These are phyloP conservation scores for Diphyllodes magnificus DNA, from an alignment of 2,113 vertebrate genomes.

Conservation along the genomic window DNA sequence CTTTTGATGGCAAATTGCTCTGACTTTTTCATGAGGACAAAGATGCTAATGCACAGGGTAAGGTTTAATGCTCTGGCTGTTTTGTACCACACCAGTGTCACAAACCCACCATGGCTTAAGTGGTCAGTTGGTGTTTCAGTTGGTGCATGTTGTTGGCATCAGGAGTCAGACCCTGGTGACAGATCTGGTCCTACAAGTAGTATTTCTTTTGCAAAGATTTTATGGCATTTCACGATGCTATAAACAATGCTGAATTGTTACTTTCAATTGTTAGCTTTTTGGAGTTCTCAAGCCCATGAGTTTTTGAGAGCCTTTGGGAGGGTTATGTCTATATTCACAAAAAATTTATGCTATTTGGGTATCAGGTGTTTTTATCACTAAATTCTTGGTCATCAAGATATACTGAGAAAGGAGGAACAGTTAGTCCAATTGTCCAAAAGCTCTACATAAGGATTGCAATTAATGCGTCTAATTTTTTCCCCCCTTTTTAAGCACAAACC, in stretches of 20 bases:
- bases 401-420: background rate
- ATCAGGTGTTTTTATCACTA: background rate
- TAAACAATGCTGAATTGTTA: background rate
- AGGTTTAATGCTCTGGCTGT: background rate
- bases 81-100: background rate
- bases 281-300: background rate
- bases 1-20: background rate
- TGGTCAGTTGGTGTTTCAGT: background rate
- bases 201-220: background rate
- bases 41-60: background rate
- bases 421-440: background rate
- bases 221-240: background rate
- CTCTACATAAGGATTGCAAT: background rate
- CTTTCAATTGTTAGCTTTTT: background rate
- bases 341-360: background rate
- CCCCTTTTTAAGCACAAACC: background rate
- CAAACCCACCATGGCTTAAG: background rate
- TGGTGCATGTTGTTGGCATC: background rate
- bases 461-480: background rate
- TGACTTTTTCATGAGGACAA: background rate
- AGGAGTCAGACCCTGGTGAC: background rate
- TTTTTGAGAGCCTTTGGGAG: background rate
- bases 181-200: background rate
- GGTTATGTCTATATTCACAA: background rate
- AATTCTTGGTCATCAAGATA: background rate